These are phyloP conservation scores for Pelochelys cantorii DNA, from an alignment of 2,797 vertebrate genomes.

Conservation along the genomic window DNA sequence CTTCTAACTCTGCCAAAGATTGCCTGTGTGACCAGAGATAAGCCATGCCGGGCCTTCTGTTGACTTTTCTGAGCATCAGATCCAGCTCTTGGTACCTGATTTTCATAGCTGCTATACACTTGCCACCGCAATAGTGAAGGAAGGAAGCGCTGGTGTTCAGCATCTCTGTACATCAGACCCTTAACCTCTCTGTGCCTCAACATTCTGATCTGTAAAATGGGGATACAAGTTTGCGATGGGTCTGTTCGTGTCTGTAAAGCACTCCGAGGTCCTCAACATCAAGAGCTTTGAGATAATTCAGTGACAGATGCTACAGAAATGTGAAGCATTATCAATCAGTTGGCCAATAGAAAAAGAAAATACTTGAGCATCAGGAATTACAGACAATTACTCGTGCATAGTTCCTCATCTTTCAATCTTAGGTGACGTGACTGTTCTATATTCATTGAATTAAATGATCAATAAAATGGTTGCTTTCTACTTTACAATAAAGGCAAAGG, in stretches of 20 bases:
- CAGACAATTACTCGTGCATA: not conserved
- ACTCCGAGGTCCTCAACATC: accelerated
- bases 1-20: not conserved
- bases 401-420: not conserved
- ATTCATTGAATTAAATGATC: not conserved
- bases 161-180: not conserved
- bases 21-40: not conserved
- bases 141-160: not conserved
- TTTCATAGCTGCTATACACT: not conserved
- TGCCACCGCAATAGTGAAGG: not conserved
- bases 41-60: not conserved
- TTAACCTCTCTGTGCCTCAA: accelerated
- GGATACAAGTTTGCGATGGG: not conserved
- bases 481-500: not conserved
- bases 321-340: not conserved
- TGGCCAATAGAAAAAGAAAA: not conserved
- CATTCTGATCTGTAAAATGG: accelerated
- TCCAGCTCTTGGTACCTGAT: not conserved
- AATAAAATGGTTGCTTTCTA: not conserved
- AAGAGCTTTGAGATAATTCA: not conserved
- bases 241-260: not conserved
- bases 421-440: not conserved
- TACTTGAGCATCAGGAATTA: not conserved
- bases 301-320: accelerated
- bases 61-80: not conserved